Evolutionary conservation across 2,113 vertebrate species (phyloP), one percentile per base, ranked within the genome.

Genomic region (Neotragus moschatus): DNA sequence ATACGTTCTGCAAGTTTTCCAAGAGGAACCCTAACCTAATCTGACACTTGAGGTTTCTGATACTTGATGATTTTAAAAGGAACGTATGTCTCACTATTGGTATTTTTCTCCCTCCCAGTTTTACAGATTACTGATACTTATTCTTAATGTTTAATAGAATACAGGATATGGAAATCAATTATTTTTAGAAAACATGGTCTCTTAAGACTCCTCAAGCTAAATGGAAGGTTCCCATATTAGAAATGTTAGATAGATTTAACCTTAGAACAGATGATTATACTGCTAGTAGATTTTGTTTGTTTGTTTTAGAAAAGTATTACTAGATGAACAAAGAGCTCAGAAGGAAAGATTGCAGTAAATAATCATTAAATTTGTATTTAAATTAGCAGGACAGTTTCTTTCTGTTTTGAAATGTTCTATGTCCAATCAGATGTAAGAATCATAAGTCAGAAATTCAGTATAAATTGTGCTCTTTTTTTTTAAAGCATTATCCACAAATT

Each of bases 401-500:
- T 80, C 2, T n/a, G n/a, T 89, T 96, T 95, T 80, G 81, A 96
- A 93, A 96, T 96, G n/a, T 92, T 95, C 51, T 95, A 2, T 87
- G 73, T 91, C 84, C 56, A 85, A 19, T 94, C 80, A 89, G 26
- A 63, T 91, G 12, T 21, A 95, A 87, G 47, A 94, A 53, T n/a
- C 4, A 8, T 84, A 82, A 89, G 13, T 88, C 90, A 58, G 55
- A 94, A 97, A 87, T 92, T 90, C 84, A 82, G 19, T 95, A 2
- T 98, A 95, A 97, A 95, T 84, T 98, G 43, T 85, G 39, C 43
- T 97, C 98, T 85, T 98, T 60, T 91, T 92, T 89, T 92, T 79
- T 97, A 73, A 98, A 99, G 99, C 90, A 99, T 99, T 97, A 99
- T 99, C 82, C 56, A 77, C 93, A 99, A 99, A 95, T 97, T 99